Conservation (phyloP, 2,797 vertebrate genomes). For the Selene dorsalis region DNA sequence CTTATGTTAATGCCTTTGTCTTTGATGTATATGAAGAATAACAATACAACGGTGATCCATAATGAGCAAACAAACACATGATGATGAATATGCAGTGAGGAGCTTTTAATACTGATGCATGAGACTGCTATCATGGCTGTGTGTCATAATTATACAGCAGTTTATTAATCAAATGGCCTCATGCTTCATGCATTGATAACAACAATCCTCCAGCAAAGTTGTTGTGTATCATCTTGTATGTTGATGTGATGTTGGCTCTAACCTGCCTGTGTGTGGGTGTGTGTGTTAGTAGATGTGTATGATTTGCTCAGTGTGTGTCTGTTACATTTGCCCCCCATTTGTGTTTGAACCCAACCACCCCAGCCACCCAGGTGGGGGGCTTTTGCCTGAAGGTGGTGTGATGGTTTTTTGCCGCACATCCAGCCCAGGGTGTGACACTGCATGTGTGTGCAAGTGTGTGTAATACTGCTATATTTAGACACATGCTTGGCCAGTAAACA, state of each 20-base stretch:
- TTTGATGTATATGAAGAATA: neutral
- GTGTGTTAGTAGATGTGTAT: neutral
- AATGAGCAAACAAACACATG: neutral
- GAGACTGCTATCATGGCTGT: neutral
- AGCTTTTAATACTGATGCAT: conserved; percentile 7
- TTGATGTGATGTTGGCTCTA: too few relatives aligned
- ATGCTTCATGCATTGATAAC: conserved; percentile 59
- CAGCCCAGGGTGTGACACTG: conserved; percentile 28
- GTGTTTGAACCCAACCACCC: neutral
- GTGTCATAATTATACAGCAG: conserved; percentile 45
- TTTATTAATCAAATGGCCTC: conserved; percentile 29
- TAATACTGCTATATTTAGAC: conserved; percentile 74
- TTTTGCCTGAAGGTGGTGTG: conserved; percentile 58
- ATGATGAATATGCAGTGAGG: neutral
- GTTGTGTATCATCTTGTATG: neutral
- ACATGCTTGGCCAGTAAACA: conserved; percentile 60
- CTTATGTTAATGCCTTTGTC: neutral
- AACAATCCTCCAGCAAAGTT: conserved; percentile 8
- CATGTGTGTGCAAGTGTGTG: conserved; percentile 26
- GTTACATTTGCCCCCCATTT: neutral
- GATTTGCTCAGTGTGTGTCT: neutral
- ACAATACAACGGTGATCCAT: neutral
- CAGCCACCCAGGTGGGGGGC: neutral
- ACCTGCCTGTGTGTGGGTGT: too few relatives aligned
- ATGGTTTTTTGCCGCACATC: conserved; percentile 51